A percentile compares a stretch with the other conserved stretches of the same genome.
phyloP scores from a whole-genome alignment of 2,888 invertebrate genomes.

The Lithosia quadra region DNA sequence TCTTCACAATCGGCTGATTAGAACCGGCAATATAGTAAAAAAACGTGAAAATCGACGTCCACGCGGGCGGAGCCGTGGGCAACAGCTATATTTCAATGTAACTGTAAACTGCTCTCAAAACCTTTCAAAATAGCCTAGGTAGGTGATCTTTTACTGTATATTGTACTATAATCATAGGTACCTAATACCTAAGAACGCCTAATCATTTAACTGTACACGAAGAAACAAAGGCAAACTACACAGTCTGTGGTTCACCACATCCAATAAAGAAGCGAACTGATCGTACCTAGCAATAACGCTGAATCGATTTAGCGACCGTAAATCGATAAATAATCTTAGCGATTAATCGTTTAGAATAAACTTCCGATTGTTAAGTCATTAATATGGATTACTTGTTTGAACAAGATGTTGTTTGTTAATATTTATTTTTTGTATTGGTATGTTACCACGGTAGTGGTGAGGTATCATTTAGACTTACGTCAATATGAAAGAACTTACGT shows the following conservation, averaged over 20 bases:
- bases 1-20: too few relatives aligned
- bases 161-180: not conserved
- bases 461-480: too few relatives aligned
- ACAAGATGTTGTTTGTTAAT: not conserved
- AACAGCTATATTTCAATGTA: not conserved
- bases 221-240: slow-evolving; percentile 16
- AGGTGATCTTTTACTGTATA: not conserved
- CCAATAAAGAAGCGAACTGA: slow-evolving; percentile 25
- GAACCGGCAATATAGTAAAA: too few relatives aligned
- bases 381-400: slow-evolving; percentile 16
- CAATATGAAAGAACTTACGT: too few relatives aligned
- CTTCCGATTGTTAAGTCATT: slow-evolving; percentile 23
- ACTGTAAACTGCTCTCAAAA: not conserved
- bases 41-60: too few relatives aligned
- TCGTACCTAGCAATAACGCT: slow-evolving; percentile 26
- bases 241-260: slow-evolving; percentile 22
- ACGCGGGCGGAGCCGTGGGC: too few relatives aligned
- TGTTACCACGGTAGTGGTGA: not conserved
- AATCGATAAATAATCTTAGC: slow-evolving; percentile 34
- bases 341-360: slow-evolving; percentile 33
- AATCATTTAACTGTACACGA: slow-evolving; percentile 21
- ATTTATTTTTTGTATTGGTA: not conserved
- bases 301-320: slow-evolving; percentile 44
- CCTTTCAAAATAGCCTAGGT: not conserved
- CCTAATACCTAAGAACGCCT: not conserved